Evolutionary conservation across 2,797 vertebrate genomes (phyloP).

Genomic region (Todus mexicanus): DNA sequence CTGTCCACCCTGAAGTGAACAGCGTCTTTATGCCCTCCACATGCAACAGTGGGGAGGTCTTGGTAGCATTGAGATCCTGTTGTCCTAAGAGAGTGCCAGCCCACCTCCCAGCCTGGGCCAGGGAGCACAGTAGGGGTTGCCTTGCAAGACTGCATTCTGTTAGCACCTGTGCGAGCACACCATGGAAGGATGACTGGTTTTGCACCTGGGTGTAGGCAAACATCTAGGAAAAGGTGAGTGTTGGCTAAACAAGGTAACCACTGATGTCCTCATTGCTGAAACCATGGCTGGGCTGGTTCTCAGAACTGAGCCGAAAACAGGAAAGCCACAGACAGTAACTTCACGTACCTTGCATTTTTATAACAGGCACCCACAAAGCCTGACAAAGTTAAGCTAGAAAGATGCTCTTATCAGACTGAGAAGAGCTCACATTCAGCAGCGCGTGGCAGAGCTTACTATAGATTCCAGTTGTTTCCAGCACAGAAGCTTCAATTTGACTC

Average conservation of each 20-base stretch:
- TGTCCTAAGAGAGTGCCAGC: too few relatives aligned
- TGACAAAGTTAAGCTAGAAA: neutral
- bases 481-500: neutral
- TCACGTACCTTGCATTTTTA: neutral
- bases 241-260: neutral
- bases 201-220: neutral
- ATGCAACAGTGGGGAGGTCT: neutral
- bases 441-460: neutral
- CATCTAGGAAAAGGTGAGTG: neutral
- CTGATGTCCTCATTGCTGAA: neutral
- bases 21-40: neutral
- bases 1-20: neutral
- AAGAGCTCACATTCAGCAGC: neutral
- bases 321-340: neutral
- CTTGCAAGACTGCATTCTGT: neutral
- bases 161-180: neutral
- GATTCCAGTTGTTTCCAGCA: neutral
- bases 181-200: neutral
- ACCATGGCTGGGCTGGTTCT: neutral
- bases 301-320: neutral
- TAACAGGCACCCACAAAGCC: neutral
- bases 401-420: neutral
- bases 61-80: rapidly evolving
- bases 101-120: too few relatives aligned
- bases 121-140: neutral